phyloP scores from a whole-genome alignment of 2,888 invertebrate genomes.

The Callosobruchus maculatus region DNA sequence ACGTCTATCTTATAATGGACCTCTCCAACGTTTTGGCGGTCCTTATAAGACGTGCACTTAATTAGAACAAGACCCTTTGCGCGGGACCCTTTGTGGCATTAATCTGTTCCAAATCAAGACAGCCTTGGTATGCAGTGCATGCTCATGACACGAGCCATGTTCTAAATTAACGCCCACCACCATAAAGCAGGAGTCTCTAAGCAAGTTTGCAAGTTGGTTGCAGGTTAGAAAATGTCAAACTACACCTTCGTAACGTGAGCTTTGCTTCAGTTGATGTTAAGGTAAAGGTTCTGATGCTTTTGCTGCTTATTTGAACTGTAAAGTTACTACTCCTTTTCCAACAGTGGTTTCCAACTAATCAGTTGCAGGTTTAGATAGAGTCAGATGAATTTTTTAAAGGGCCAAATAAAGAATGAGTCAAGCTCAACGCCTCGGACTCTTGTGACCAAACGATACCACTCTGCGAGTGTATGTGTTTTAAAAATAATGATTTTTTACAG shows the following conservation, averaged over 20 bases:
- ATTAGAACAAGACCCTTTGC: neutral
- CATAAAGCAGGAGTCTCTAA: neutral
- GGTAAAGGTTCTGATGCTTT: neutral
- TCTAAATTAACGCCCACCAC: neutral
- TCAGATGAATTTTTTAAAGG: too few relatives aligned
- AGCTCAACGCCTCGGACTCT: too few relatives aligned
- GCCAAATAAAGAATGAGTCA: too few relatives aligned
- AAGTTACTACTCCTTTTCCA: too few relatives aligned
- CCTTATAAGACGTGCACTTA: neutral
- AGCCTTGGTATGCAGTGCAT: neutral
- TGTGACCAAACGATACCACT: too few relatives aligned
- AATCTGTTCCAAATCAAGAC: neutral
- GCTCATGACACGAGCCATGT: neutral
- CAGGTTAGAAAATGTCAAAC: neutral
- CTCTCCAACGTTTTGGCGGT: neutral
- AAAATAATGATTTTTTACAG: too few relatives aligned
- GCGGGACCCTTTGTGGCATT: neutral
- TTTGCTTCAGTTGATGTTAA: neutral
- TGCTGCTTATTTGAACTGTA: too few relatives aligned
- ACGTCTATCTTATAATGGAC: neutral
- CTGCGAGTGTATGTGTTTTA: too few relatives aligned
- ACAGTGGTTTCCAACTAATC: too few relatives aligned
- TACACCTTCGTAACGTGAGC: neutral
- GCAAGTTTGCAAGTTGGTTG: neutral
- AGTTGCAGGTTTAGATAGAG: too few relatives aligned